Percentiles rank a stretch among this genome's conserved stretches.
Conservation (phyloP, 2,888 invertebrate species). For the Synergus itoensis region DNA sequence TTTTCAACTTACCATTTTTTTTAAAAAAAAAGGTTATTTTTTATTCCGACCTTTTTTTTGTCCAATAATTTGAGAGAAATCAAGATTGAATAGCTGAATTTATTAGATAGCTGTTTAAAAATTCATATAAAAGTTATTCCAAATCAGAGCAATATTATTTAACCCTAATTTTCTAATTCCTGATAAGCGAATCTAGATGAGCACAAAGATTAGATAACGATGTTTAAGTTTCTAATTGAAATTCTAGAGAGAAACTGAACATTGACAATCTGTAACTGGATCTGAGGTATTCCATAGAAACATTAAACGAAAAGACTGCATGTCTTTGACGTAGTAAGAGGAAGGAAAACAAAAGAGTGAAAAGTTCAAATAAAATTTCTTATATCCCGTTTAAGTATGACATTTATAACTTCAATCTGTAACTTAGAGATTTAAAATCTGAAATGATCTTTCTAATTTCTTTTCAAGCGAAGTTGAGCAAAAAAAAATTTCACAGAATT, state of each 20-base stretch:
- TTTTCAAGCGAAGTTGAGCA: no score
- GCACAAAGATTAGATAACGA: conserved; percentile 6
- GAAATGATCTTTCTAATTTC: no score
- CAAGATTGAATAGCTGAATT: no score
- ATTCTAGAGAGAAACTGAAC: conserved; percentile 19
- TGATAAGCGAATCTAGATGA: background rate
- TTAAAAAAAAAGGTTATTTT: no score
- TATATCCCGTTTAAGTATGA: background rate
- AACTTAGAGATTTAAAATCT: background rate
- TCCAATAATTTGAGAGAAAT: no score
- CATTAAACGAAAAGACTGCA: background rate
- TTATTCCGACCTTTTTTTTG: no score
- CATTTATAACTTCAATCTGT: background rate
- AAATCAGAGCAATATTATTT: no score
- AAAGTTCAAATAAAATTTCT: background rate
- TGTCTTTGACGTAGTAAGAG: background rate
- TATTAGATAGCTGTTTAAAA: no score
- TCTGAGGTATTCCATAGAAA: conserved; percentile 8
- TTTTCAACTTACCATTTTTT: no score
- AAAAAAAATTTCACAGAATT: no score
- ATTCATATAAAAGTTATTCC: no score
- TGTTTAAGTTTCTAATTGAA: conserved; percentile 13
- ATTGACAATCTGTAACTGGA: background rate
- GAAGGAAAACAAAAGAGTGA: background rate
- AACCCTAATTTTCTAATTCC: background rate